Evolutionary conservation across 2,797 vertebrate species (phyloP).

Genomic region (Diplodus puntazzo): DNA sequence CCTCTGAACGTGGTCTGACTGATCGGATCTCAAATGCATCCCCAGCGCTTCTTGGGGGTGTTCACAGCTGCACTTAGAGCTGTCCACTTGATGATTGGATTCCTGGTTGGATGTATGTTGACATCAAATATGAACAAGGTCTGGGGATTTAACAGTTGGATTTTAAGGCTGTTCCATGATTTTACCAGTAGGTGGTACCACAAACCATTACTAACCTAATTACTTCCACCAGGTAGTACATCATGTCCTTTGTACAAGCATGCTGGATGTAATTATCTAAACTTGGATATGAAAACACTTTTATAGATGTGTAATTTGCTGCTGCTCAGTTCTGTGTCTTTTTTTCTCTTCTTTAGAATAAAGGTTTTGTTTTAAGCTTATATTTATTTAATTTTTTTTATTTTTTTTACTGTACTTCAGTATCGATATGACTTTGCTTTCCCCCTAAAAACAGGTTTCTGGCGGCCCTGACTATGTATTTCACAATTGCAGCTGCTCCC

Average conservation of each 20-base stretch:
- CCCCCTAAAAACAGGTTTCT: slow-evolving; percentile 42
- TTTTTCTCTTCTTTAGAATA: slow-evolving; percentile 14
- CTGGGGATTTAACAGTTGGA: background rate
- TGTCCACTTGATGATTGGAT: too few relatives aligned
- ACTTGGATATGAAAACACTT: slow-evolving; percentile 9
- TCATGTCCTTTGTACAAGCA: slow-evolving; percentile 25
- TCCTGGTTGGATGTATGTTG: too few relatives aligned
- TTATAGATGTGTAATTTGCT: background rate
- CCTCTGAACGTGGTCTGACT: too few relatives aligned
- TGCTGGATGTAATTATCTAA: background rate
- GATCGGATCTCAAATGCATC: too few relatives aligned
- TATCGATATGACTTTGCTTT: slow-evolving; percentile 31
- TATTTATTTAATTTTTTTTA: too few relatives aligned
- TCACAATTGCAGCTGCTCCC: slow-evolving; percentile 49
- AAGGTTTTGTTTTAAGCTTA: background rate
- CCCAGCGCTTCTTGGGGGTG: too few relatives aligned
- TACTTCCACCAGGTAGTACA: background rate
- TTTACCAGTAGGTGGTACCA: slow-evolving; percentile 51
- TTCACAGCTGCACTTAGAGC: too few relatives aligned
- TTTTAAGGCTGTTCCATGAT: slow-evolving; percentile 11
- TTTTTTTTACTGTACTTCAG: slow-evolving; percentile 7
- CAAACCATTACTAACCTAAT: slow-evolving; percentile 2
- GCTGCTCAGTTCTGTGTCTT: background rate
- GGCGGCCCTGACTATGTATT: slow-evolving; percentile 26
- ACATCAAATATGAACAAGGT: too few relatives aligned